Percentiles rank a stretch among this genome's conserved stretches.
phyloP scores from a whole-genome alignment of 23 tunicate genomes.

The Ascidia mentula region DNA sequence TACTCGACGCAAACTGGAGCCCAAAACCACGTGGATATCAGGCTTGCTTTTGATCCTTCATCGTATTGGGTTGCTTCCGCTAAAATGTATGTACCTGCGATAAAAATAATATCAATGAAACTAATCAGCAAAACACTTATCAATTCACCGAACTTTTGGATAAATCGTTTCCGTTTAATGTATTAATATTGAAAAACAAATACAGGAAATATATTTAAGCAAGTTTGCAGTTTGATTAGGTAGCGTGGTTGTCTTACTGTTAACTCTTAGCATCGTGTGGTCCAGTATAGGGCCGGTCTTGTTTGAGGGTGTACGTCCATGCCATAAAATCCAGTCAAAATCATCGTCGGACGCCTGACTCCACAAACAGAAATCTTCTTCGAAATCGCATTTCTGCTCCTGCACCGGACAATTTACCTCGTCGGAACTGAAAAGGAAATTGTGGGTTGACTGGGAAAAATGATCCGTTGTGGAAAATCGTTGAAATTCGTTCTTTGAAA shows the following conservation, averaged over 20 bases:
- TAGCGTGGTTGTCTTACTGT: no score
- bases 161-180: not conserved
- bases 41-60: constrained; percentile 45
- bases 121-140: not conserved
- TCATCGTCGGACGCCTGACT: constrained; percentile 68
- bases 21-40: constrained; percentile 52
- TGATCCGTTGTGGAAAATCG: no score
- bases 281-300: constrained; percentile 75
- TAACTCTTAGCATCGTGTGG: constrained; percentile 52
- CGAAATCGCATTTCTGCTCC: constrained; percentile 63
- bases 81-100: constrained; percentile 71
- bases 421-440: constrained; percentile 56
- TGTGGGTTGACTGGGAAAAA: no score
- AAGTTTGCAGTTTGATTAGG: not conserved
- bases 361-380: constrained; percentile 78
- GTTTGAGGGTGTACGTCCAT: constrained; percentile 69
- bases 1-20: constrained; percentile 73
- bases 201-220: no score
- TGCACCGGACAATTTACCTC: constrained; percentile 63
- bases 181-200: not conserved
- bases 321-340: constrained; percentile 74
- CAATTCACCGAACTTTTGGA: no score
- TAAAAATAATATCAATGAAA: not conserved
- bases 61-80: constrained; percentile 78
- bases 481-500: no score